Evolutionary conservation across 2,113 vertebrate genomes (phyloP).

Genomic region (Pyxicephalus adspersus): DNA sequence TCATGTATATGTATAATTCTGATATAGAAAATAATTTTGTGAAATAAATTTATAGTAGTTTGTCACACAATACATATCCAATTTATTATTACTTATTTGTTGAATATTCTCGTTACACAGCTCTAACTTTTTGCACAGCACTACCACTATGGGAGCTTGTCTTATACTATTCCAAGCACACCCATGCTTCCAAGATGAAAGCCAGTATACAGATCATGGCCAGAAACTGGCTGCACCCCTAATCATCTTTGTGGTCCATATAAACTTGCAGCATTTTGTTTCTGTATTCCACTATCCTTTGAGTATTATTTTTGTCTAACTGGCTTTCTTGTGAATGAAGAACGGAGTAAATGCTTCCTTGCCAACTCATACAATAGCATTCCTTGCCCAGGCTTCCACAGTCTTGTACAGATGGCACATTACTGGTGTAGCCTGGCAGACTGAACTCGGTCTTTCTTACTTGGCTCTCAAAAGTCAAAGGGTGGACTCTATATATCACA

Average conservation of each 20-base stretch:
- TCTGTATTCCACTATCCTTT: constrained; percentile 10
- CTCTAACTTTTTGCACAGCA: too few species aligned
- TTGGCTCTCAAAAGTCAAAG: not conserved
- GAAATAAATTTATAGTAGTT: too few species aligned
- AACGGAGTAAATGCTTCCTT: constrained; percentile 15
- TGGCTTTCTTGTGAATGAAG: not conserved
- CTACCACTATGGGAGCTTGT: too few species aligned
- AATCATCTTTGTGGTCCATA: constrained; percentile 5
- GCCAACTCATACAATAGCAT: constrained; percentile 14
- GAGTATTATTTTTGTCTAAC: not conserved
- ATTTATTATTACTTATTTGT: too few species aligned
- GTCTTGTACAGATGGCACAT: not conserved
- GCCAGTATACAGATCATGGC: too few species aligned
- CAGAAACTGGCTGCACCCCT: not conserved
- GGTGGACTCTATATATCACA: constrained; percentile 11
- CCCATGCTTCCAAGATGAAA: too few species aligned
- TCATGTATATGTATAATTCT: too few species aligned
- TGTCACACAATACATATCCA: too few species aligned
- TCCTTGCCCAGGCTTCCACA: not conserved
- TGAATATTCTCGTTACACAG: too few species aligned
- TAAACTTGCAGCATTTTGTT: constrained; percentile 12
- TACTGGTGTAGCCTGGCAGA: constrained; percentile 22
- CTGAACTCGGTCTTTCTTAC: not conserved
- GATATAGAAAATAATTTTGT: too few species aligned
- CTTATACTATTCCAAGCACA: too few species aligned